These are phyloP conservation scores for Stenotaenia linearis DNA, from an alignment of 2,888 invertebrate species.

Conservation along the genomic window DNA sequence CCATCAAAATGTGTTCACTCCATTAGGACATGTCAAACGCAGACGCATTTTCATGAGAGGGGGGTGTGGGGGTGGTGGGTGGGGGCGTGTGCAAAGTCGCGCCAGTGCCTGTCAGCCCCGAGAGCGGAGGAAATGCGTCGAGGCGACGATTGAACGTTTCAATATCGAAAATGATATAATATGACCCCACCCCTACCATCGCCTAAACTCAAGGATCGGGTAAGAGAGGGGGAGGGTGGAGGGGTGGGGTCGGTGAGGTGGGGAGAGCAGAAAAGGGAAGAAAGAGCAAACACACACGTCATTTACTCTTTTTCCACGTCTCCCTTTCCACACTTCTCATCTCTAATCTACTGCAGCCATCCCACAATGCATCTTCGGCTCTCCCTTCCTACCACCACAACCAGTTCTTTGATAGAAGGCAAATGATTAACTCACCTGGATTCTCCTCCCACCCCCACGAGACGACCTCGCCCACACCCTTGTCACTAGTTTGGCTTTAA, in stretches of 20 bases:
- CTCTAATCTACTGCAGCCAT: constrained; percentile 9
- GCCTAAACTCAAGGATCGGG: neutral
- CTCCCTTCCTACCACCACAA: neutral
- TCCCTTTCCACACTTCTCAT: neutral
- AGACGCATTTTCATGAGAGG: neutral
- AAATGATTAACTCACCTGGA: constrained; percentile 15
- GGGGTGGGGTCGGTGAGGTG: neutral
- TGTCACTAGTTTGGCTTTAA: neutral
- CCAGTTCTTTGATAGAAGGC: neutral
- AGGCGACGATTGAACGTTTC: constrained; percentile 32
- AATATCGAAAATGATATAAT: constrained; percentile 32
- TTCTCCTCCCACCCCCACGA: constrained; percentile 10
- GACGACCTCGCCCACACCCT: neutral
- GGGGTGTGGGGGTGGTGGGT: neutral
- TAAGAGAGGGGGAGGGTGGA: neutral
- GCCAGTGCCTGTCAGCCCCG: constrained; percentile 11
- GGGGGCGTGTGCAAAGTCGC: neutral
- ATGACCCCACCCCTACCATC: neutral
- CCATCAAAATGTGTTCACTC: constrained; percentile 21
- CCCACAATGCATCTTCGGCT: neutral
- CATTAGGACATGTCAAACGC: constrained; percentile 27
- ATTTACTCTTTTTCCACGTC: neutral
- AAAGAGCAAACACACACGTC: constrained; percentile 19
- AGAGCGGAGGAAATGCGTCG: neutral
- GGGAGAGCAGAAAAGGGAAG: neutral